These are phyloP conservation scores for Scaptomyza cyrtandrae DNA, from an alignment of 2,888 invertebrate genomes.

Conservation along the genomic window DNA sequence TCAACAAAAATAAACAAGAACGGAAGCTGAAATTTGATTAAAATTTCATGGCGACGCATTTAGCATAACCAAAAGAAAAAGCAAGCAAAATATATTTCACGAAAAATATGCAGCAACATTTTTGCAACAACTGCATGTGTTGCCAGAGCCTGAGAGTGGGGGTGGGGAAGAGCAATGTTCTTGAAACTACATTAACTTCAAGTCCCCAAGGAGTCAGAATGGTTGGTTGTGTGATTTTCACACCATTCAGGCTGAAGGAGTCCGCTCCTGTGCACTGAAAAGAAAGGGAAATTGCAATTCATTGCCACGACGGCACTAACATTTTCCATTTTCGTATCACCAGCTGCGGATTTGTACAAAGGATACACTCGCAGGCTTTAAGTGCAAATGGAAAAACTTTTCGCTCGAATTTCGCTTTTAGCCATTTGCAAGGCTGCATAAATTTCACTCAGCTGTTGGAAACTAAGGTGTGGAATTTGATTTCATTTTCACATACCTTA, in stretches of 20 bases:
- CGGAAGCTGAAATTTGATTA: slow-evolving; percentile 73
- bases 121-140: slow-evolving; percentile 25
- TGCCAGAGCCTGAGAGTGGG: slow-evolving; percentile 7
- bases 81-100: slow-evolving; percentile 1
- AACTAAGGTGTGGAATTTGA: not conserved
- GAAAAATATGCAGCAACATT: slow-evolving; percentile 48
- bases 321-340: slow-evolving; percentile 29
- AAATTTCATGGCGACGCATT: slow-evolving; percentile 77
- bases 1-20: slow-evolving; percentile 22
- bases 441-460: slow-evolving; percentile 40
- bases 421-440: slow-evolving; percentile 41
- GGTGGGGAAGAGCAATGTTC: slow-evolving; percentile 37
- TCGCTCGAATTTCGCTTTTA: slow-evolving; percentile 14
- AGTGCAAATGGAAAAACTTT: slow-evolving; percentile 44
- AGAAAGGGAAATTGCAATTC: slow-evolving; percentile 63
- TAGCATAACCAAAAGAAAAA: slow-evolving; percentile 33
- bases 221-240: slow-evolving; percentile 34
- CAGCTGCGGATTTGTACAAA: slow-evolving; percentile 29
- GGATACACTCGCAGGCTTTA: slow-evolving; percentile 21
- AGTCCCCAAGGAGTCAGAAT: slow-evolving; percentile 32
- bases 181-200: slow-evolving; percentile 64
- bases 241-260: slow-evolving; percentile 31
- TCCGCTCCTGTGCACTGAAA: slow-evolving; percentile 6
- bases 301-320: slow-evolving; percentile 27
- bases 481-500: slow-evolving; percentile 31